Percentiles rank a stretch among this genome's conserved stretches.
Evolutionary conservation across 2,797 vertebrate genomes (phyloP).

Genomic region (Nasua narica): DNA sequence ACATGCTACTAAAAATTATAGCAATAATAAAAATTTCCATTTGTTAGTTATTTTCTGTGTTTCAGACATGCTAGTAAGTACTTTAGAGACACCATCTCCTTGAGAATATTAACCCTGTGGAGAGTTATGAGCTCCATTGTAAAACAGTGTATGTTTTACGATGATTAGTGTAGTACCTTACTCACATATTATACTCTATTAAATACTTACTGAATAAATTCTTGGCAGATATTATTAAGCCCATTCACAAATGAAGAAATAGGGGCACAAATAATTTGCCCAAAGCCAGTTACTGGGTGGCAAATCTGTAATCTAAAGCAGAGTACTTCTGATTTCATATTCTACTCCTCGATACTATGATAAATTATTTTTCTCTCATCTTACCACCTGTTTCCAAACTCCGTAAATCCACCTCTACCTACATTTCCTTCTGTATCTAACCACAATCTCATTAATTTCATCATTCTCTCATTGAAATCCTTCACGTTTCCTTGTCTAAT

Average conservation of each 20-base stretch:
- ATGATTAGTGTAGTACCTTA: background rate
- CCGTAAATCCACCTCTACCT: background rate
- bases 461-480: background rate
- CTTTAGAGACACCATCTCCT: background rate
- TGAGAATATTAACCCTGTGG: background rate
- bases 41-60: background rate
- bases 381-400: background rate
- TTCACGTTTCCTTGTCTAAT: background rate
- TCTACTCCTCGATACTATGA: background rate
- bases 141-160: background rate
- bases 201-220: background rate
- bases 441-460: background rate
- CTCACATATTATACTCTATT: background rate
- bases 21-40: background rate
- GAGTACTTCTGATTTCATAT: background rate
- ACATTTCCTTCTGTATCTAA: background rate
- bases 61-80: background rate
- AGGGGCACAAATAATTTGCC: background rate
- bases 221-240: background rate
- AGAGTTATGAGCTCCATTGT: rapidly evolving
- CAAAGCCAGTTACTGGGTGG: background rate
- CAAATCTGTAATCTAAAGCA: background rate
- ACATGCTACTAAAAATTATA: background rate
- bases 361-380: background rate
- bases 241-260: background rate